Percentiles rank a stretch among this genome's conserved stretches.
Evolutionary conservation across 2,113 vertebrate species (phyloP).

Genomic region (Mormyrus iriodes): DNA sequence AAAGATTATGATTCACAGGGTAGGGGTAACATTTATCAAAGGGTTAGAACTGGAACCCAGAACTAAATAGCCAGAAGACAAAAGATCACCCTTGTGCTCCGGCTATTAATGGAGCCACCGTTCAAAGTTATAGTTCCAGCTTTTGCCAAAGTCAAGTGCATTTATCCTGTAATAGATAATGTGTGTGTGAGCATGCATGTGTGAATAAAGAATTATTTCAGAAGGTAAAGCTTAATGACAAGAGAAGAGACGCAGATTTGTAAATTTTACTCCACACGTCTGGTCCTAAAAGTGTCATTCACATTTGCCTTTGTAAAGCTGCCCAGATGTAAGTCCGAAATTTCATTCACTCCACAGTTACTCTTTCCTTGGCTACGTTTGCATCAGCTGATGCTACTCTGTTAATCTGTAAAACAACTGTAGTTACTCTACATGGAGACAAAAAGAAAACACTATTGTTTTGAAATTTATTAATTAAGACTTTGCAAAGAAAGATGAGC

Average conservation of each 20-base stretch:
- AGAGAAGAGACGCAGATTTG: constrained; percentile 1
- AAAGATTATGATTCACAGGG: background rate
- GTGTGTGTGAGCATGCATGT: background rate
- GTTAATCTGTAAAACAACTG: background rate
- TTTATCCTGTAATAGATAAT: background rate
- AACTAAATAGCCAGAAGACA: background rate
- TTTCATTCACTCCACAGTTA: background rate
- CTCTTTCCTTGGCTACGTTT: background rate
- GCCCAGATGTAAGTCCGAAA: background rate
- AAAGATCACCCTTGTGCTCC: background rate
- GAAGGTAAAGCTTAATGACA: background rate
- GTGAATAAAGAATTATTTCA: background rate
- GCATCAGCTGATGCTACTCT: background rate
- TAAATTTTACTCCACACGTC: background rate
- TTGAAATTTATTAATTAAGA: background rate
- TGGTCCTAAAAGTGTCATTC: background rate
- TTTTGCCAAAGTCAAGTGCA: background rate
- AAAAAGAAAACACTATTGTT: background rate
- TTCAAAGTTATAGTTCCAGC: background rate
- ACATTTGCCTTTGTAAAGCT: background rate
- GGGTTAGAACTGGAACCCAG: background rate
- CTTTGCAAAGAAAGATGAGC: background rate
- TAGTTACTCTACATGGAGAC: background rate
- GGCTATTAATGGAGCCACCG: background rate
- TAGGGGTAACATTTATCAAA: background rate